Conservation (phyloP, 2,797 vertebrate species). For the Craterocephalus amniculus region DNA sequence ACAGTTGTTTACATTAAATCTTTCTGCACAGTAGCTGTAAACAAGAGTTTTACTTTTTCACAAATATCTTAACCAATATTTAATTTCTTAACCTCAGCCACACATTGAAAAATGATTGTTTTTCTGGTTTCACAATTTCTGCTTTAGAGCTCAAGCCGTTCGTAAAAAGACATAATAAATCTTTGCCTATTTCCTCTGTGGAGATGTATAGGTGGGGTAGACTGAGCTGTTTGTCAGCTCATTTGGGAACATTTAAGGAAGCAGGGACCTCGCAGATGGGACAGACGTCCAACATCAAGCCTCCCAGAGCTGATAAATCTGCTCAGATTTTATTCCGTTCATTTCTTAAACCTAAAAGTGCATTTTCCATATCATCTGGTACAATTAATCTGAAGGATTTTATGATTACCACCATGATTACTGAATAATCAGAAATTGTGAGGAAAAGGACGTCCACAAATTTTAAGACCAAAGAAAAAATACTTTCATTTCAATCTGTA, state of each 20-base stretch:
- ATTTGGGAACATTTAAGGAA: constrained; percentile 55
- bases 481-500: background rate
- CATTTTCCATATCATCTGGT: background rate
- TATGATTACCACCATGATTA: no score
- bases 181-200: background rate
- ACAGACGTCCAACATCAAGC: constrained; percentile 44
- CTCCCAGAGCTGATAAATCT: constrained; percentile 41
- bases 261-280: constrained; percentile 32
- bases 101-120: background rate
- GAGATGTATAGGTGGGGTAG: constrained; percentile 31
- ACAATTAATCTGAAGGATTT: no score
- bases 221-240: constrained; percentile 27
- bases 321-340: background rate
- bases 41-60: no score
- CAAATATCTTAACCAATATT: no score
- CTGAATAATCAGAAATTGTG: no score
- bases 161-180: constrained; percentile 1
- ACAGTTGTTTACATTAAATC: background rate
- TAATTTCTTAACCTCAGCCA: background rate
- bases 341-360: background rate
- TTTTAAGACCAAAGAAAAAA: background rate
- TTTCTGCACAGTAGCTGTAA: background rate
- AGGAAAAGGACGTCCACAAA: background rate
- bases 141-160: constrained; percentile 10
- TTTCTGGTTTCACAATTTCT: background rate